Evolutionary conservation across 2,797 vertebrate genomes (phyloP), one percentile per base, ranked within the genome.

Genomic region (Melanotaenia parkinsoni): DNA sequence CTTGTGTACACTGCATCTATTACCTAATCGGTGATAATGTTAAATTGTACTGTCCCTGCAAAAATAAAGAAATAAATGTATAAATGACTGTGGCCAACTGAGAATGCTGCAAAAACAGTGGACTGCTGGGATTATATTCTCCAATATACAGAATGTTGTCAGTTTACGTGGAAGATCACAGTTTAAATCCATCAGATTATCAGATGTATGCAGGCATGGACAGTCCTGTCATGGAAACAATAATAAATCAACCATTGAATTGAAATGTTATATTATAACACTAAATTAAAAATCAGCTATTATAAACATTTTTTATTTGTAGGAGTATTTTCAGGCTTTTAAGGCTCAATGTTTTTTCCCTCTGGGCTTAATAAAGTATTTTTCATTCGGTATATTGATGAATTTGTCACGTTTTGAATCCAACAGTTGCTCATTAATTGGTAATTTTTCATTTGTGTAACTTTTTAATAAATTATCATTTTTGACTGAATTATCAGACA

Each of bases 141-240:
- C 28, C 28, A 28, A 28, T 28, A 28, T 28, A 3, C 24, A 26
- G 51, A 14, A 26, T 3, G 12, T 50, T 22, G 10, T 43, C 20
- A n/a, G 18, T 24, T 13, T 53, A 13, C 10, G 20, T 33, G 28
- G 4, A 50, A 40, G 26, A 1, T 38, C 3, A 5, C 40, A 45
- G 20, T 62, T 20, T 53, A 2, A 50, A n/a, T 58, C 24, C 16
- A 67, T 16, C 9, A 26, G 33, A 69, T 26, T 0, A 26, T 24
- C 5, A 47, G 16, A 13, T 70, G 38, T 12, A 47, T 22, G 58
- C 16, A 20, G 66, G 67, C 45, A 65, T 47, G 51, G 76, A 57
- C 40, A 24, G 43, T 51, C 8, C 20, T 4, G 30, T 63, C 24
- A 22, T 12, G 4, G 22, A 62, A 37, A 54, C 13, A 7, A 33